These are phyloP conservation scores for Phrynocephalus forsythii DNA, from an alignment of 2,797 vertebrate species.

Conservation along the genomic window DNA sequence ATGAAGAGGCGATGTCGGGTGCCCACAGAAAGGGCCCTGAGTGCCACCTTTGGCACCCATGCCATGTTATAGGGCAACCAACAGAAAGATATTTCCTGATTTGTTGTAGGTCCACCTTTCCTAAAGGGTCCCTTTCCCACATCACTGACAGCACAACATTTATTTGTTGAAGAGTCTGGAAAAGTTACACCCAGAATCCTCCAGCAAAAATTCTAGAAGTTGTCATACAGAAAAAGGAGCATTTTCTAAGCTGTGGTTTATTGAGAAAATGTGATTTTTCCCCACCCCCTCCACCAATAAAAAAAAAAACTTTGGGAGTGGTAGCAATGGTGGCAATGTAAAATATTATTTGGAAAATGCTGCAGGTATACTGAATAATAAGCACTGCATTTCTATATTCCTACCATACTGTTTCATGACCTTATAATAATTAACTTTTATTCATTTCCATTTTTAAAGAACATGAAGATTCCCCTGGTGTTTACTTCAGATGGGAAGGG, in stretches of 20 bases:
- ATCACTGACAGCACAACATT: not conserved
- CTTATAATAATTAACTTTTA: not conserved
- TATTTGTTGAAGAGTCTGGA: not conserved
- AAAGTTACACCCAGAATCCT: not conserved
- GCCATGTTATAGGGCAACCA: not conserved
- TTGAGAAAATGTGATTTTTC: not conserved
- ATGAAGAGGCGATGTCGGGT: not conserved
- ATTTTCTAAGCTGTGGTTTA: no score
- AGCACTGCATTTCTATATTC: not conserved
- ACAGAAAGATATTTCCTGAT: not conserved
- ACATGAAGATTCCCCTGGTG: not conserved
- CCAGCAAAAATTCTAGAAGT: no score
- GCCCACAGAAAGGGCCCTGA: no score
- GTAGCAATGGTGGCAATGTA: not conserved
- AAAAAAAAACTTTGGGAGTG: not conserved
- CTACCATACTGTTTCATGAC: not conserved
- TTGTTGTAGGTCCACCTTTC: not conserved
- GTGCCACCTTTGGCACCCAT: no score
- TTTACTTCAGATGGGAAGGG: not conserved
- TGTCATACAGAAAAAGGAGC: no score
- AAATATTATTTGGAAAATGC: not conserved
- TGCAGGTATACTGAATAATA: not conserved
- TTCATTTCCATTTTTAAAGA: not conserved
- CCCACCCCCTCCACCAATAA: not conserved
- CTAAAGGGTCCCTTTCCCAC: not conserved